Evolutionary conservation across 2,113 vertebrate genomes (phyloP).

Genomic region (Paratilapia polleni): DNA sequence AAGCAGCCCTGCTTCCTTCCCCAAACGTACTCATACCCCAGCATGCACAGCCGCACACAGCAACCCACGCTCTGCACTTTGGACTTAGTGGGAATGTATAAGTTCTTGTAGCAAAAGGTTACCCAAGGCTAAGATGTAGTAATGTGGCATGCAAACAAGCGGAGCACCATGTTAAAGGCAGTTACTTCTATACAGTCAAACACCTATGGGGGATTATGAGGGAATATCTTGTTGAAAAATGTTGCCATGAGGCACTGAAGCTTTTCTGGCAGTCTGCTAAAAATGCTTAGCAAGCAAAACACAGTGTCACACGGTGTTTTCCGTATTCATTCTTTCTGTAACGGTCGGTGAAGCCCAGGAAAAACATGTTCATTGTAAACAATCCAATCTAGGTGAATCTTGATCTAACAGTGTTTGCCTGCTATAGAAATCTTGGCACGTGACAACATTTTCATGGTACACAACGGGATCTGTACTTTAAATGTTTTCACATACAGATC

Average conservation of each 20-base stretch:
- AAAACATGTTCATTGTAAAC: too few species aligned
- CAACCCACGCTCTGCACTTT: slow-evolving; percentile 31
- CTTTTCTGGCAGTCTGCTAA: background rate
- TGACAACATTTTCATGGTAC: background rate
- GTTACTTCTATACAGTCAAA: too few species aligned
- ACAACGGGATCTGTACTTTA: background rate
- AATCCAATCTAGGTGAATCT: background rate
- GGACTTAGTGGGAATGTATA: slow-evolving; percentile 6
- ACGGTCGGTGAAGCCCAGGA: too few species aligned
- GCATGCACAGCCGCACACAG: slow-evolving; percentile 45
- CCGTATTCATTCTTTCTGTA: too few species aligned
- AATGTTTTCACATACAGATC: background rate
- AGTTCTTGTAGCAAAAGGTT: slow-evolving; percentile 10
- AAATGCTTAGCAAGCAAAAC: too few species aligned
- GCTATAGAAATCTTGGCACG: background rate
- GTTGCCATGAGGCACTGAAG: background rate
- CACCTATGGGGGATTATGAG: too few species aligned
- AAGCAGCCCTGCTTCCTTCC: slow-evolving; percentile 73
- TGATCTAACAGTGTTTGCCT: too few species aligned
- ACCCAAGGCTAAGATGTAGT: slow-evolving; percentile 1
- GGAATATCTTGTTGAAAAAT: background rate
- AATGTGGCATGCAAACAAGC: background rate
- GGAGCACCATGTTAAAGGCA: too few species aligned
- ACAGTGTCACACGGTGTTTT: too few species aligned
- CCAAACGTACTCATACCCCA: slow-evolving; percentile 60